Conservation (phyloP, 2,113 vertebrate genomes). For the Rostratula benghalensis region DNA sequence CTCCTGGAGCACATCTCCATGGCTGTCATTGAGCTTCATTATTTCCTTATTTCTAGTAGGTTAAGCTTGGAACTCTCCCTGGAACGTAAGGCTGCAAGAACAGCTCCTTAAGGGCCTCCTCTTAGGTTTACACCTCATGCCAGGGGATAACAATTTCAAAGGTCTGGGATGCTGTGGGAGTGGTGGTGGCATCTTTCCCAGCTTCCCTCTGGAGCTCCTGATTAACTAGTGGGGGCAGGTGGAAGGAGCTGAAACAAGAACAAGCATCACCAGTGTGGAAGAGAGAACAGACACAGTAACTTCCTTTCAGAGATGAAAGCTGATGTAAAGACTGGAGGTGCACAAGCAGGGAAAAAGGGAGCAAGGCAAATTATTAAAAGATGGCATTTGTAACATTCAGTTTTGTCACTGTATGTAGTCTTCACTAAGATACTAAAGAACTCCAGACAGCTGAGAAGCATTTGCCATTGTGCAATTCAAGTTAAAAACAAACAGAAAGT, state of each 20-base stretch:
- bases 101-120: background rate
- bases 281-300: background rate
- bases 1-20: background rate
- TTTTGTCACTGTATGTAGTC: background rate
- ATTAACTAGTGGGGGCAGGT: background rate
- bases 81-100: background rate
- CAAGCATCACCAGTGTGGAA: background rate
- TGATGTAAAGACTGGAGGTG: background rate
- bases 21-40: background rate
- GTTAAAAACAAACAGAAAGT: background rate
- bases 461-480: background rate
- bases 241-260: background rate
- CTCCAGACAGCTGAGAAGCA: background rate
- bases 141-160: background rate
- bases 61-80: background rate
- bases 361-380: background rate
- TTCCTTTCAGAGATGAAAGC: background rate
- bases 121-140: background rate
- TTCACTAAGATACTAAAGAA: background rate
- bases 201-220: background rate
- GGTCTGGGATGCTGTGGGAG: background rate
- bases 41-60: background rate
- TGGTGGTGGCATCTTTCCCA: background rate
- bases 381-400: fast-evolving
- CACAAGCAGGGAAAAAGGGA: background rate